Evolutionary conservation across 2,113 vertebrate genomes (phyloP), one percentile per base, ranked within the genome.

Genomic region (Python bivittatus): DNA sequence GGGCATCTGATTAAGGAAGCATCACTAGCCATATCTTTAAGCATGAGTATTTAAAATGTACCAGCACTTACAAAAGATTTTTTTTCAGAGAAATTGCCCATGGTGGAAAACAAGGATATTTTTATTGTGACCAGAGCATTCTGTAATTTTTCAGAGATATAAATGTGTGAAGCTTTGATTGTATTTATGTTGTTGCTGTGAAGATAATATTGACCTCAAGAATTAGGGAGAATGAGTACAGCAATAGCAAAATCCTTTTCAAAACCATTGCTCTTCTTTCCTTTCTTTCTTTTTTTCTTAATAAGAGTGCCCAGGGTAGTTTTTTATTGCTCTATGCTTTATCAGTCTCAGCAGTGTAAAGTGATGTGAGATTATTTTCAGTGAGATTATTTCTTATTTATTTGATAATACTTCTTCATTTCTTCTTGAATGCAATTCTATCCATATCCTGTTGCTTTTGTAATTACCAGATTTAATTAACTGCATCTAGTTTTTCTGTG

Each of bases 221-320:
- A 52, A 42, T 68, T 27, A n/a, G 84, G 92, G n/a, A 90, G 90
- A 91, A 95, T 94, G 44, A 86, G 11, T 64, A 42, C 88, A 93
- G 83, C 84, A 12, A n/a, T 52, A 58, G 72, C 95, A 86, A 53
- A 58, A 85, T 86, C 2, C 22, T 91, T 94, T 95, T 89, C 72
- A 84, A 79, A 94, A n/a, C 7, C 4, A 12, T 29, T 88, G 27
- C 57, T 54, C 23, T 90, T 25, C 3, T 27, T 9, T 42, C 3
- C 60, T 53, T 61, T 42, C 17, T 42, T 92, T 58, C 25, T 13
- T 86, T 90, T 92, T 91, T 86, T 91, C 56, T n/a, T 89, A 58
- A 91, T 10, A 53, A 48, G 11, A 89, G 9, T 91, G 4, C 23
- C 52, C 79, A 44, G 29, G 85, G 17, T 84, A 38, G 88, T 29